Evolutionary conservation across 2,797 vertebrate species (phyloP), one percentile per base, ranked within the genome.

Genomic region (Atherinosoma microstoma): DNA sequence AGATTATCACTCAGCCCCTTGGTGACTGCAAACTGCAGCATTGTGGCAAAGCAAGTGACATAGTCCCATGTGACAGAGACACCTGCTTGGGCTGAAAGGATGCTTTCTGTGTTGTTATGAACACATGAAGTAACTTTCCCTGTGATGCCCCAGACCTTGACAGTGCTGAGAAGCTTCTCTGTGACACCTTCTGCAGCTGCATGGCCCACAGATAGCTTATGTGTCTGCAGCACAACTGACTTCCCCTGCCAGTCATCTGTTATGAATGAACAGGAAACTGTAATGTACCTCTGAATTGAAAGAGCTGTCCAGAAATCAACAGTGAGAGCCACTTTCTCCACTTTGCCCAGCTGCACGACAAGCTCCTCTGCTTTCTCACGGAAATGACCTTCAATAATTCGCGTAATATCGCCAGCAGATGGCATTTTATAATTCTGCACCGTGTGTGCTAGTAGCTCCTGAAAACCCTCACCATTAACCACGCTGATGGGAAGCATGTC

Each of bases 211-310:
- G 88, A 45, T 0, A 92, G 83, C 67, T 80, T 88, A 65, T 88
- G 82, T 0, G 89, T 91, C 51, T 91, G 87, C 78, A 92, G 87
- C 62, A 92, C 92, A 5, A 85, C 85, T 0, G 88, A 84, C 79
- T 62, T 87, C 20, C 85, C 77, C 64, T 89, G 84, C 91, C 92
- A 94, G 63, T 91, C 85, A 3, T 91, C 89, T 0, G 90, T 90
- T 12, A 92, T 91, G 82, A 90, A 94, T 0, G 89, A 91, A 47
- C 92, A 93, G 29, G 83, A 90, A 1, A 92, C n/a, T 0, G 90
- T 91, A 0, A 92, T 20, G 60, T 92, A 93, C 27, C 72, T 85
- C 67, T 94, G 89, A 56, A 64, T 78, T 1, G 89, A 87, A 6
- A 86, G 70, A 1, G 79, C 87, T 2, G 83, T 85, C 90, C 92